Evolutionary conservation across 1,140 invertebrate species (phyloP), one percentile per base, ranked within the genome.

Genomic region (Polyergus mexicanus): DNA sequence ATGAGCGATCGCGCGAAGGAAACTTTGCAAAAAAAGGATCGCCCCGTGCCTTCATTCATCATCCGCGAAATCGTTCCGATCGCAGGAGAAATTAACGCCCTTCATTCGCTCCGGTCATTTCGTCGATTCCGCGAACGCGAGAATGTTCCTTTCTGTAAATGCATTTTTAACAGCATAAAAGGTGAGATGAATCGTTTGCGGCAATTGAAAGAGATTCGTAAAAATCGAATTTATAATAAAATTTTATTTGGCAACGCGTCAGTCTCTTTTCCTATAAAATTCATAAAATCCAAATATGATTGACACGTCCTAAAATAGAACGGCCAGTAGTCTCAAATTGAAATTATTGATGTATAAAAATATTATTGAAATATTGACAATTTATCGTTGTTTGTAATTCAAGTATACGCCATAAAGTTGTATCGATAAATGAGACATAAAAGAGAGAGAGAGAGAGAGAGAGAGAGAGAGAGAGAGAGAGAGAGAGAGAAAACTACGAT

Each of bases 1-100:
- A 89, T 89, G 77, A 83, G 54, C 68, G 78, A 47, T 68, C 68
- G 44, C 38, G 38, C 54, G 54, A 44, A 83, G 68, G 78, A 62
- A 83, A 74, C 54, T 44, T 47, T 16, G 28, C 54, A 35, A 74
- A 71, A 71, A 72, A 74, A 44, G 19, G n/a, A 81, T 74, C 66
- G n/a, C 13, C 66, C 63, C 68, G 47, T 32, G 56, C 25, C 58
- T 84, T 77, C 56, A 51, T 84, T 84, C 25, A 65, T 77, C 41
- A 76, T 10, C n/a, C 22, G 32, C 19, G 38, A 75, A 75, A 74
- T 69, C 65, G 19, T 3, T 16, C 4, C 22, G 51, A n/a, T 6
- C 65, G 10, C 38, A 22, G 38, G 0, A 47, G 16, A 11, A 60
- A 83, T 60, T 74, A 60, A 62, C 25, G 78, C 6, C 32, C 32